Percentiles rank a stretch among this genome's conserved stretches.
These are phyloP conservation scores for Notamacropus eugenii DNA, from an alignment of 2,797 vertebrate genomes.

Conservation along the genomic window DNA sequence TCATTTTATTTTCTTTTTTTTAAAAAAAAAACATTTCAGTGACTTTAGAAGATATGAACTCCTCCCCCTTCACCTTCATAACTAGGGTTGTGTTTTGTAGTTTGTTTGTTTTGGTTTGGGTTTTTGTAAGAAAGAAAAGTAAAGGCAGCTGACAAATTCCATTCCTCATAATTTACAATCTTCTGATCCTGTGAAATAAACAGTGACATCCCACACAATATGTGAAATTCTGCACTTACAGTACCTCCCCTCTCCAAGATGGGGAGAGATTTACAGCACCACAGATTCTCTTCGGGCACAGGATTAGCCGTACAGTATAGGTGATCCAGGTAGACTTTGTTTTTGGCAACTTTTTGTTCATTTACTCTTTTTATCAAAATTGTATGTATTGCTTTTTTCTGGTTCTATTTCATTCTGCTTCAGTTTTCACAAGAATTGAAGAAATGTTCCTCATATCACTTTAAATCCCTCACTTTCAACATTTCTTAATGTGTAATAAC, in stretches of 20 bases:
- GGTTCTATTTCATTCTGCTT: not conserved
- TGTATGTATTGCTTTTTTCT: not conserved
- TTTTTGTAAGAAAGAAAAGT: not conserved
- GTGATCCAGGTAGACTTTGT: not conserved
- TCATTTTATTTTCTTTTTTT: not conserved
- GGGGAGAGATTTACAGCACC: not conserved
- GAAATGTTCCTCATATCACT: not conserved
- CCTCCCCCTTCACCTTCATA: not conserved
- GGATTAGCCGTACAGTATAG: not conserved
- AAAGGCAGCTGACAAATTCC: not conserved
- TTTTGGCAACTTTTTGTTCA: not conserved
- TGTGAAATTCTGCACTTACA: not conserved
- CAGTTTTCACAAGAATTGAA: not conserved
- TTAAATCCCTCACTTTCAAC: not conserved
- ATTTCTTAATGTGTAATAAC: not conserved
- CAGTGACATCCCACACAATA: not conserved
- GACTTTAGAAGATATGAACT: not conserved
- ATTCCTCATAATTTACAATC: not conserved
- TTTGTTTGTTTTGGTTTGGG: too few relatives aligned
- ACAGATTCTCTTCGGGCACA: not conserved
- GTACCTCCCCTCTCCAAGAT: not conserved
- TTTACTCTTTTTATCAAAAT: not conserved
- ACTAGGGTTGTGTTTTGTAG: not conserved
- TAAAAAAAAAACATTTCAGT: not conserved
- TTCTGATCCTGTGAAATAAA: not conserved